These are phyloP conservation scores for Synodontis membranacea DNA, from an alignment of 2,113 vertebrate genomes.

Conservation along the genomic window DNA sequence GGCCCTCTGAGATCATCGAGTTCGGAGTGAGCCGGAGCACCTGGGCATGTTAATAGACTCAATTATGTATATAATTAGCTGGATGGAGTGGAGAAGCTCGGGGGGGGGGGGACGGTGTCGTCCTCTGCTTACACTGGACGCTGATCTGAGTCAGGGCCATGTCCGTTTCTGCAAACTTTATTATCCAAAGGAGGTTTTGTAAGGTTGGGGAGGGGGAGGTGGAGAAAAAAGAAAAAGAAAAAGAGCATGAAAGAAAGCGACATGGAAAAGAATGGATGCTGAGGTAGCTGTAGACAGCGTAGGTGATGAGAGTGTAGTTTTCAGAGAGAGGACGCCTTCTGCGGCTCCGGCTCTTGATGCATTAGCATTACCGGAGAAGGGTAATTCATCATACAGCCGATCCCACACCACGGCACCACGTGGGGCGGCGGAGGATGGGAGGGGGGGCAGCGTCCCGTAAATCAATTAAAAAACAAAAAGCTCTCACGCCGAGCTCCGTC, in stretches of 20 bases:
- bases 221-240: neutral
- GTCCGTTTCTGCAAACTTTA: neutral
- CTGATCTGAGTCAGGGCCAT: neutral
- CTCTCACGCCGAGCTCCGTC: slow-evolving; percentile 72
- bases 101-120: neutral
- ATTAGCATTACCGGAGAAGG: slow-evolving; percentile 77
- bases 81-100: slow-evolving; percentile 27
- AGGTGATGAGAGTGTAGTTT: slow-evolving; percentile 47
- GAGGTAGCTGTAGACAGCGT: slow-evolving; percentile 26
- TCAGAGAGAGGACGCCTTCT: slow-evolving; percentile 23
- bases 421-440: slow-evolving; percentile 74
- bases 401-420: slow-evolving; percentile 77
- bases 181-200: neutral
- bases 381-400: slow-evolving; percentile 80
- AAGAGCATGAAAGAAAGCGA: neutral
- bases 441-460: slow-evolving; percentile 78
- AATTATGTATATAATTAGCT: slow-evolving; percentile 54
- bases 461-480: slow-evolving; percentile 90
- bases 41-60: slow-evolving; percentile 44
- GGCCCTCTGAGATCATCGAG: slow-evolving; percentile 37
- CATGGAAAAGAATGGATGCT: neutral
- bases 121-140: neutral
- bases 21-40: slow-evolving; percentile 4
- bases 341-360: slow-evolving; percentile 68
- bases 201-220: too few relatives aligned